Evolutionary conservation across 2,888 invertebrate genomes (phyloP).

Genomic region (Panzeria rudis): DNA sequence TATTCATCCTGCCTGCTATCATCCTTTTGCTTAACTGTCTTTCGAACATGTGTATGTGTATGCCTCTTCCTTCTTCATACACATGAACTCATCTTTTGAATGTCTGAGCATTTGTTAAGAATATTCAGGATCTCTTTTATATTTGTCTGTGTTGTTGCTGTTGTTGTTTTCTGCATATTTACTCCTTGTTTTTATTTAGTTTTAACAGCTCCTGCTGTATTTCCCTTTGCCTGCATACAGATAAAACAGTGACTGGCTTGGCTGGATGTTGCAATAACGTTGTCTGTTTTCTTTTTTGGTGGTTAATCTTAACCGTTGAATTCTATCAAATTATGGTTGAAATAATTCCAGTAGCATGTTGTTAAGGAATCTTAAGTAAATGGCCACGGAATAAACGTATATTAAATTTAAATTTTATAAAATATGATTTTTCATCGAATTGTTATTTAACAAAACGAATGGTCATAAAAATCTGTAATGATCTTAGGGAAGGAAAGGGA

Average conservation of each 20-base stretch:
- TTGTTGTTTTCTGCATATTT: slow-evolving; percentile 29
- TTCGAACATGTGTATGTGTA: not conserved
- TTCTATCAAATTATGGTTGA: slow-evolving; percentile 57
- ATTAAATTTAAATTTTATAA: slow-evolving; percentile 28
- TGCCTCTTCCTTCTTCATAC: slow-evolving; percentile 44
- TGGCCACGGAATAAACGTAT: not conserved
- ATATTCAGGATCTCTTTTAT: slow-evolving; percentile 46
- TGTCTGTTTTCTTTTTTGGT: slow-evolving; percentile 20
- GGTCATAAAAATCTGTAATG: no score
- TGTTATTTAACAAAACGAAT: not conserved
- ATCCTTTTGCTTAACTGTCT: slow-evolving; percentile 20
- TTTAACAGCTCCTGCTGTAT: slow-evolving; percentile 6
- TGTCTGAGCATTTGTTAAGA: slow-evolving; percentile 44
- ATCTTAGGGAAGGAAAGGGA: no score
- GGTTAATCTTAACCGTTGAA: slow-evolving; percentile 55
- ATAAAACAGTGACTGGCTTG: slow-evolving; percentile 56
- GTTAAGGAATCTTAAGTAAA: not conserved
- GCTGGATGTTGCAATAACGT: slow-evolving; percentile 45
- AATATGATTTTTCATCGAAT: not conserved
- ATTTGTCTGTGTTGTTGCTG: slow-evolving; percentile 25
- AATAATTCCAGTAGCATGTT: slow-evolving; percentile 20
- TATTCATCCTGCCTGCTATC: slow-evolving; percentile 36
- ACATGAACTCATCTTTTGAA: slow-evolving; percentile 63
- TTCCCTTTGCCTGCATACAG: slow-evolving; percentile 29
- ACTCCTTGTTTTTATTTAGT: slow-evolving; percentile 14